These are phyloP conservation scores for Cantharis flavilabris DNA, from an alignment of 2,888 invertebrate species.

Conservation along the genomic window DNA sequence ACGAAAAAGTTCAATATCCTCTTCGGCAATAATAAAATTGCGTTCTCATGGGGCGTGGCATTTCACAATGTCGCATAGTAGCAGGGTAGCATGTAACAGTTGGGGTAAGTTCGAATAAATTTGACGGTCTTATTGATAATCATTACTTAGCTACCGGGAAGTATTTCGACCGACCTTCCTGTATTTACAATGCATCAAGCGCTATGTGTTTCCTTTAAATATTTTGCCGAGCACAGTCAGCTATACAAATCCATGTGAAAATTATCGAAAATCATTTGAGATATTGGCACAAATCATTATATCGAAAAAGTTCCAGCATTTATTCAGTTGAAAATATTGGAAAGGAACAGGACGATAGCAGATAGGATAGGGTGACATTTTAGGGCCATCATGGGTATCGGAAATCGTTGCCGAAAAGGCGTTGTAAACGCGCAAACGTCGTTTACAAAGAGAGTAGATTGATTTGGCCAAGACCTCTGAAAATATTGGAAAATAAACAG, in stretches of 20 bases:
- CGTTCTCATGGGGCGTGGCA: constrained; percentile 20
- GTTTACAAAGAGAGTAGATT: constrained; percentile 24
- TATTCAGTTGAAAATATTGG: constrained; percentile 46
- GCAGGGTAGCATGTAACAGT: constrained; percentile 20
- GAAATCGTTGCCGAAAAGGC: constrained; percentile 47
- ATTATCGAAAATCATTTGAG: constrained; percentile 41
- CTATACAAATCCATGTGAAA: constrained; percentile 17
- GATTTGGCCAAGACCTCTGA: constrained; percentile 29
- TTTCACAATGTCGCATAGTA: constrained; percentile 10
- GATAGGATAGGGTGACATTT: constrained; percentile 33
- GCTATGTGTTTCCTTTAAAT: not conserved
- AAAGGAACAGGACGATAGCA: constrained; percentile 45
- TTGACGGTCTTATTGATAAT: not conserved
- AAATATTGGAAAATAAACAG: constrained; percentile 43
- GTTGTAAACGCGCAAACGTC: constrained; percentile 31
- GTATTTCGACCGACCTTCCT: not conserved
- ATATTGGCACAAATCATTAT: constrained; percentile 33
- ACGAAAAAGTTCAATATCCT: not conserved
- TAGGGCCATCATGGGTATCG: constrained; percentile 39
- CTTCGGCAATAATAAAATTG: not conserved
- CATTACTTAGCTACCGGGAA: not conserved
- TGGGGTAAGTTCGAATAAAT: not conserved
- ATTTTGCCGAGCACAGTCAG: not conserved
- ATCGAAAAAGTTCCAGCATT: constrained; percentile 34
- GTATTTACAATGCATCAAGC: not conserved